Percentiles rank a stretch among this genome's conserved stretches.
Conservation (phyloP, 2,113 vertebrate species). For the Elephas maximus region DNA sequence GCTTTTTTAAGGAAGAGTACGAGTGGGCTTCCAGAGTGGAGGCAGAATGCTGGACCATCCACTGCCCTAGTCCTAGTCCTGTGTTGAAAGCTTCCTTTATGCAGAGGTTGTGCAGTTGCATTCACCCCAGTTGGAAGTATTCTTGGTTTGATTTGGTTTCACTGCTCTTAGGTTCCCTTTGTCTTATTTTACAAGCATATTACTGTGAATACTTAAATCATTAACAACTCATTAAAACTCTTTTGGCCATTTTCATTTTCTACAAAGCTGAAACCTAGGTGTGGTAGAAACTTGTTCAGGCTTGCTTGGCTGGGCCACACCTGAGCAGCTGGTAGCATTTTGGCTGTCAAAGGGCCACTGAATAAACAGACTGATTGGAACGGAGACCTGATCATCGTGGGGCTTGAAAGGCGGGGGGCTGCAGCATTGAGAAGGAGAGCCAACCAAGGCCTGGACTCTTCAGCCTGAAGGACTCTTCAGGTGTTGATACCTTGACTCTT, state of each 20-base stretch:
- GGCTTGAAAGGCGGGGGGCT: neutral
- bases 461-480: constrained; percentile 58
- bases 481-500: constrained; percentile 56
- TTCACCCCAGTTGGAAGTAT: neutral
- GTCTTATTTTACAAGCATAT: constrained; percentile 73
- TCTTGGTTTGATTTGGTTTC: constrained; percentile 69
- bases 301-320: constrained; percentile 59
- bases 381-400: neutral
- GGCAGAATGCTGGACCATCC: neutral
- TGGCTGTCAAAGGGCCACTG: constrained; percentile 74
- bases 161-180: constrained; percentile 44
- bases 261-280: constrained; percentile 57
- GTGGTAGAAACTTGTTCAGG: constrained; percentile 72
- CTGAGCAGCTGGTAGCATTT: constrained; percentile 71
- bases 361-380: constrained; percentile 65
- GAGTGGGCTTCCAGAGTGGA: neutral
- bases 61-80: neutral
- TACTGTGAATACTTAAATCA: constrained; percentile 59
- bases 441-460: neutral
- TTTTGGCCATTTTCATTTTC: constrained; percentile 40
- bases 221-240: constrained; percentile 67
- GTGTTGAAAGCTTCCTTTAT: neutral
- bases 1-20: neutral
- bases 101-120: neutral
- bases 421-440: neutral